Conservation (phyloP, 2,888 invertebrate species). For the Netelia inedita region DNA sequence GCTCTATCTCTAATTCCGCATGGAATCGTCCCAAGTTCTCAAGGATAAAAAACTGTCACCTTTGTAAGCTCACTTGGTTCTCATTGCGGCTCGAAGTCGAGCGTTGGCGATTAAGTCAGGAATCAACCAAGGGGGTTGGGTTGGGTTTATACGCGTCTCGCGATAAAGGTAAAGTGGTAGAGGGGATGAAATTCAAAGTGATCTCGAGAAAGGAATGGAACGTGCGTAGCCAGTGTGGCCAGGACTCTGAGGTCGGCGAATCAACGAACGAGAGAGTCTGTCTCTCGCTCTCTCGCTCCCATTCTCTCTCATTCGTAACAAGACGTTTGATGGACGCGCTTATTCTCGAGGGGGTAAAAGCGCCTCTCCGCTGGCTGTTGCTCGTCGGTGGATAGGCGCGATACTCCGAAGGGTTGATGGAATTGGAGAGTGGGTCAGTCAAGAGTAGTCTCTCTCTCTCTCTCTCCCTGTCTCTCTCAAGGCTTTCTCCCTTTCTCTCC, state of each 20-base stretch:
- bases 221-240: conserved; percentile 52
- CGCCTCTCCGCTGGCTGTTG: conserved; percentile 48
- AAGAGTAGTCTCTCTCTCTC: conserved; percentile 43
- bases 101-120: conserved; percentile 60
- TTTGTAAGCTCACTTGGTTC: conserved; percentile 27
- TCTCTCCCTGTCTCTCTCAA: conserved; percentile 3
- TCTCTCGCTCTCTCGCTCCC: conserved; percentile 25
- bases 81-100: conserved; percentile 24
- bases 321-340: conserved; percentile 84
- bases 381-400: conserved; percentile 43
- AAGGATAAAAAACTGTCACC: conserved; percentile 26
- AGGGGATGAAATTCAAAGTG: conserved; percentile 50
- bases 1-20: neutral
- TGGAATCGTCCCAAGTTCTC: neutral
- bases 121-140: conserved; percentile 11
- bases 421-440: conserved; percentile 79
- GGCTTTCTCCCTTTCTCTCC: conserved; percentile 36
- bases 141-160: conserved; percentile 4
- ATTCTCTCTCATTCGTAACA: conserved; percentile 76
- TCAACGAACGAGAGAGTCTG: conserved; percentile 33
- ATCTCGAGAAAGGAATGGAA: conserved; percentile 56
- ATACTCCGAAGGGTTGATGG: conserved; percentile 72
- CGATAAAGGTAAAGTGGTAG: conserved; percentile 34
- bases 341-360: conserved; percentile 80
- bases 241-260: conserved; percentile 35